Base-by-base conservation (phyloP, 2,113 vertebrate species). In the Uropsilus gracilis region DNA sequence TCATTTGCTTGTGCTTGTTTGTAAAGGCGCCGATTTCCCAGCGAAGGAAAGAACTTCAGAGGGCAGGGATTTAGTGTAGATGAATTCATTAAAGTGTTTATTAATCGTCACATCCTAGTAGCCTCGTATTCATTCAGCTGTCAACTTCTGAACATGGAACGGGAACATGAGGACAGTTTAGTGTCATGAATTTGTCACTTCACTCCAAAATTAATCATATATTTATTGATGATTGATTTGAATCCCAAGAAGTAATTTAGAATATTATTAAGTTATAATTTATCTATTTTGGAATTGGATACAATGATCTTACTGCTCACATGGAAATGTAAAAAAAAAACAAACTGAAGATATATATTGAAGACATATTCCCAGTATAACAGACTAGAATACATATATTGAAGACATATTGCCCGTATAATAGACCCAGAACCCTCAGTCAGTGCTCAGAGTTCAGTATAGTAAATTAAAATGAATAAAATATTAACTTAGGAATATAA, bases 1-100 rank as follows among this genome's bases (percentile, higher is more conserved):
- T 96, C 69, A 68, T 71, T 93, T 93, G 61, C 59, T 69, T 66
- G 37, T 93, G 34, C 53, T 89, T 82, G 26, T 71, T 85, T 82
- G 4, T 82, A 28, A 94, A 73, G 39, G 26, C 14, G n/a, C n/a
- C 34, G 85, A 59, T 94, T 96, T 82, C 24, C 59, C 34, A 77
- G 22, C 3, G 86, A 55, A 94, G 53, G 50, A 85, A 92, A 90
- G 44, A 80, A 92, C 32, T 32, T 94, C 8, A 17, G 68, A 86
- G 39, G 48, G 86, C 42, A 85, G 39, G 42, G 57, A 85, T 50
- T 93, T 82, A 82, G 55, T 26, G 26, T 44, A 78, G 68, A 72
- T 91, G 80, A 84, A 86, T 73, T 66, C 32, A 88, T 63, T 64
- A 93, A 92, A 57, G 39, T 73, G 7, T 5, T 80, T 88, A 78